Base-by-base conservation (phyloP, 2,797 vertebrate species). In the Microctenopoma lineatum region DNA sequence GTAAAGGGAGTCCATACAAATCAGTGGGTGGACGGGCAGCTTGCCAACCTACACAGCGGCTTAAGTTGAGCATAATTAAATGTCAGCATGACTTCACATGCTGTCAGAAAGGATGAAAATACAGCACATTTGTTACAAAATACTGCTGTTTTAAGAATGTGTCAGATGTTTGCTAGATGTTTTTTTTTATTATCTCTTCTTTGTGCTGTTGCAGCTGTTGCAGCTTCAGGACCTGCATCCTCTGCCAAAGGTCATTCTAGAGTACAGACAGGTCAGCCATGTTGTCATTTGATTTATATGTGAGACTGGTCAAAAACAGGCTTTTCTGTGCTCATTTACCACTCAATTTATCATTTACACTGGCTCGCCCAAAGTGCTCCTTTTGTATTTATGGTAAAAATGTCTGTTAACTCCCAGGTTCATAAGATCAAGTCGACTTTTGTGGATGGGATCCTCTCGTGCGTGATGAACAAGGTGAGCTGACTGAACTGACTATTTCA, bases 361-460 rank as follows among this genome's bases (percentile, higher is more conserved):
- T 21, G 21, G 21, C 21, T 21, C 21, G 21, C 21, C 21, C 21
- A 21, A 27, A 51, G 18, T n/a, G 1, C 41, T 38, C 18, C 11
- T 13, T 2, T 41, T 77, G 2, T 4, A 47, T 45, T 34, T 56
- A 2, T 8, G 12, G 1, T 64, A 38, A 60, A 21, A 4, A 18
- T 52, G 21, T 67, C 10, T 6, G 2, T 63, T 75, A 27, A 50
- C 21, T 53, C 38, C 26, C 84, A 98, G 96, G 89, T 97, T 79
- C 96, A 95, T 86, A 98, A 98, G 87, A 94, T 96, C 90, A 98
- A 98, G 87, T 97, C 96, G 18, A 91, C 96, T 7, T 98, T 96
- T 56, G 89, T 98, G 53, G 97, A 98, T 59, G 96, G 96, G 45
- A 91, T 98, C 55, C 87, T 86, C 15, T 94, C 91, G 0, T 97